phyloP scores from a whole-genome alignment of 2,113 vertebrate genomes.

The Vulpes ferrilata region DNA sequence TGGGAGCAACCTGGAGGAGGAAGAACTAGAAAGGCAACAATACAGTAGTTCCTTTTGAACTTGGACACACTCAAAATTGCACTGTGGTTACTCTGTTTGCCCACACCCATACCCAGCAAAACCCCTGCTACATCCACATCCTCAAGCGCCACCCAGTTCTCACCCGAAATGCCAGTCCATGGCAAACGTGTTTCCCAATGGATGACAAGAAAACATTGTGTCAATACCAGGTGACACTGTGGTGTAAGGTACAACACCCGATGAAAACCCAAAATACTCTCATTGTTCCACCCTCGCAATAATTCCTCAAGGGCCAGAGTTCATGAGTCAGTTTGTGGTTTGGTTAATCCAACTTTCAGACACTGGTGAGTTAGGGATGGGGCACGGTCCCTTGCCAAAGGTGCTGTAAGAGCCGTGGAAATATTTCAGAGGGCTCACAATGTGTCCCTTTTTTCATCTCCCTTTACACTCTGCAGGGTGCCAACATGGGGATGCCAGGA shows the following conservation, averaged over 20 bases:
- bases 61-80: neutral
- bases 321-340: constrained; percentile 67
- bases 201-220: constrained; percentile 62
- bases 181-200: constrained; percentile 36
- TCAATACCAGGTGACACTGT: constrained; percentile 33
- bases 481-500: neutral
- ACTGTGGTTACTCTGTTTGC: neutral
- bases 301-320: constrained; percentile 9
- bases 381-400: neutral
- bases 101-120: neutral
- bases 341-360: constrained; percentile 61
- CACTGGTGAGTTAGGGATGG: neutral
- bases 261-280: neutral
- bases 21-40: neutral
- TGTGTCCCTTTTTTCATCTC: neutral
- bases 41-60: neutral
- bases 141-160: constrained; percentile 33
- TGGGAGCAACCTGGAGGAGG: constrained; percentile 17
- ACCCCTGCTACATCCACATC: neutral
- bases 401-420: neutral
- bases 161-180: neutral
- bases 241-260: neutral
- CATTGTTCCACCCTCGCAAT: constrained; percentile 28
- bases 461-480: neutral
- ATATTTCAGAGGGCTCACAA: neutral